Evolutionary conservation across 2,888 invertebrate genomes (phyloP), one percentile per base, ranked within the genome.

Genomic region (Pristionchus mayeri): DNA sequence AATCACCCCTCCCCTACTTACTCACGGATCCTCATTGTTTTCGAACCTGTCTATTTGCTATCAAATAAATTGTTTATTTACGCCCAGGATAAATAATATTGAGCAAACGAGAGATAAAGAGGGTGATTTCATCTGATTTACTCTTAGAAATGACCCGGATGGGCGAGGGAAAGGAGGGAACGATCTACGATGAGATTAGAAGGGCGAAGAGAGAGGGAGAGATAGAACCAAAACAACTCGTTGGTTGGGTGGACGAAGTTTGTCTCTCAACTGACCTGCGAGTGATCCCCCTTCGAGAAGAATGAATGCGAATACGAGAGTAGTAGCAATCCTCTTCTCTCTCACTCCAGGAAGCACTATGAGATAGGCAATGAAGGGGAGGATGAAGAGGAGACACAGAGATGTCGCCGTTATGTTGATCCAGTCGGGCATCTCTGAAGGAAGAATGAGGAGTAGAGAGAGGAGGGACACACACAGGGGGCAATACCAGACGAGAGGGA

Each of bases 331-430:
- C 6, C 90, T 85, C 84, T 92, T 92, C 85, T 90, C 89, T 34
- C 92, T 86, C 50, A 91, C 88, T 50, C 92, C 92, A 9, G 92
- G 91, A 30, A 92, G 83, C 37, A 92, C 88, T 63, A 92, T 85
- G 30, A 92, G 85, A 75, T 92, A 91, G 24, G 91, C 90, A n/a
- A 92, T 76, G 76, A 90, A 89, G 57, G 90, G 91, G 21, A 92
- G 87, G 84, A 92, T 92, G 78, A 89, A 84, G 34, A 88, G 86
- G 60, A 90, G 90, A 37, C 89, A 71, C 88, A 80, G 57, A 18
- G 18, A 21, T 13, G 57, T 57, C 57, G 80, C 80, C 13, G 27
- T 30, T 21, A 80, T 37, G 24, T 80, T 80, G 27, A 80, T 57
- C 80, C 80, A 80, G 13, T 60, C 60, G 4, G 80, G 80, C 80